Base-by-base conservation (phyloP, 2,113 vertebrate genomes). In the Sebastes schlegelii region DNA sequence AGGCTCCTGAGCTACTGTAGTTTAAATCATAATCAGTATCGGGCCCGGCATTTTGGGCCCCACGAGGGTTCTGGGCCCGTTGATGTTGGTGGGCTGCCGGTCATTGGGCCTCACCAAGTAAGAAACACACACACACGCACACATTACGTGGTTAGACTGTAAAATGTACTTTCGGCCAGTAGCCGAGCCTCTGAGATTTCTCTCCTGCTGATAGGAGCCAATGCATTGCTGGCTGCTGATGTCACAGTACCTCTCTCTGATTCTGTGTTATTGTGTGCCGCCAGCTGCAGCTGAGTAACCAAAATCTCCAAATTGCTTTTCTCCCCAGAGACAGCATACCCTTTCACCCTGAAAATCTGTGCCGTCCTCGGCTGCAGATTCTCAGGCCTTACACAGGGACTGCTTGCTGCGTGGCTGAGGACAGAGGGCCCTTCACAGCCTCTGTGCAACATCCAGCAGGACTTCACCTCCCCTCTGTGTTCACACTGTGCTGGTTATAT, bases 251-350 rank as follows among this genome's bases (percentile, higher is more conserved):
- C 92, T 97, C 96, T 95, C 94, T 96, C 96, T 95, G 62, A 81
- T 80, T 84, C 66, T 71, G 67, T 85, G 72, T 83, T 85, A 60
- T 85, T 92, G 93, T 94, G 78, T 54, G 74, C 93, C 92, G 93
- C 94, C 95, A 96, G 96, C 96, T 96, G 96, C 89, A 95, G 95
- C 94, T 97, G 95, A 96, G 96, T 97, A 95, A 97, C 88, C 48
- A 86, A 80, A 95, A 93, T 90, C 91, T 94, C 93, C 93, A 77
- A 94, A 94, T 95, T 92, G 82, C 95, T 90, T 69, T 75, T 69
- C 71, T 86, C 88, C 69, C 67, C n/a, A 61, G 63, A 81, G 79
- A 82, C 46, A 43, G 43, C 4, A 21, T 71, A 52, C 66, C 75
- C 79, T 89, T 88, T 91, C 51, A 88, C 85, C 86, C 75, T 80